Evolutionary conservation across 53 echinoderm and acorn worm species (phyloP), one percentile per base, ranked within the genome.

Genomic region (Echinarachnius parma): DNA sequence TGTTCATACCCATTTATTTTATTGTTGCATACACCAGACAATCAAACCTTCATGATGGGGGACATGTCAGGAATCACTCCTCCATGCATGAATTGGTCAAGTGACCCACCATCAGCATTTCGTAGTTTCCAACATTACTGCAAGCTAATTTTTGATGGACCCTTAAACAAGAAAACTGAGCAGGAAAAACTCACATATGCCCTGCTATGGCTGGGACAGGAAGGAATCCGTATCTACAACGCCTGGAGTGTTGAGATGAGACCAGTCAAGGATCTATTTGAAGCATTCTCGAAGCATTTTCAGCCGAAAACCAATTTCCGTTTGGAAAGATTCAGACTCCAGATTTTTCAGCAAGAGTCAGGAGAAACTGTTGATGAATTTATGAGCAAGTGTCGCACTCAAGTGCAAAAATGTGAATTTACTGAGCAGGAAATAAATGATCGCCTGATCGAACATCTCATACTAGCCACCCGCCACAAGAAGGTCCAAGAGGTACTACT

Each of bases 261-360:
- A n/a, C n/a, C n/a, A n/a, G n/a, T n/a, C n/a, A n/a, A n/a, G n/a
- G n/a, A n/a, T n/a, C n/a, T n/a, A n/a, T n/a, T n/a, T n/a, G n/a
- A n/a, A n/a, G n/a, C 37, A 31, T 86, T 83, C 19, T 1, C 58
- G 15, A 83, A 58, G 50, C 65, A 83, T 35, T 87, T 87, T 47
- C 25, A 82, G 46, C 87, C 83, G 11, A 87, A 82, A 46, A 63
- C 83, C 31, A 87, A 83, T 29, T 83, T 53, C 42, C 45, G 79
- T 3, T 42, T 87, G 66, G 46, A 53, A 22, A 68, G 87, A 0
- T 87, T 78, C 50, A 53, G 82, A 31, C 33, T 78, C 8, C 78
- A 71, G 45, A 78, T 64, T 25, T 53, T 77, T 16, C 30, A 50
- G 21, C 81, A 71, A 74, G 2, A 25, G 2, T 32, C 22, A 15